Base-by-base conservation (phyloP, 2,113 vertebrate species). In the Notiomystis cincta region DNA sequence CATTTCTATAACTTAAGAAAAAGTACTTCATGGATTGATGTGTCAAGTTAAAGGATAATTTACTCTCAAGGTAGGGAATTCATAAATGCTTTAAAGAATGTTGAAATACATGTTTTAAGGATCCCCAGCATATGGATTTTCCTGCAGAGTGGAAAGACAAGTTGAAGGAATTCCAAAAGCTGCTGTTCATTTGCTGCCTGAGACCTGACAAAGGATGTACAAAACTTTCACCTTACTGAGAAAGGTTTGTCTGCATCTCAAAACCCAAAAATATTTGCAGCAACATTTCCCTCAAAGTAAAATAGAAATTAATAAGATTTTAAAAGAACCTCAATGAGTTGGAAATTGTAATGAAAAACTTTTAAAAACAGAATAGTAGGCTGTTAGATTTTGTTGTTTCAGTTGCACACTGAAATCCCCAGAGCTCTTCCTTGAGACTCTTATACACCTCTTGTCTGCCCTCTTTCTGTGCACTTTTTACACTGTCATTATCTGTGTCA, bases 201-300 rank as follows among this genome's bases (percentile, higher is more conserved):
- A 97, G 99, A 92, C 98, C 98, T 64, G 99, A 99, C 96, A 99
- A 99, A 97, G 98, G 98, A 96, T 58, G 82, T 76, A 51, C 10
- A 4, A 48, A 75, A 20, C 13, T 44, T 38, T 11, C 3, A 15
- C 11, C 25, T 57, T 70, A 33, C 33, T 45, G 13, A 50, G 10
- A 54, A 30, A 51, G 33, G 9, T 42, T 7, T 77, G 12, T 35
- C 10, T 53, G 15, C 37, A 16, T 64, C 38, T 71, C 73, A 37
- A n/a, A 69, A 73, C 9, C 3, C 27, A 24, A 28, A 62, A 53
- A 1, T 40, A 53, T 58, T 69, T 66, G 16, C 20, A 76, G 19
- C 12, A 19, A 25, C 13, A 44, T 62, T 91, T 73, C 28, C 69
- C 4, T 56, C 10, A 9, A 70, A 67, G 8, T 2, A 72, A 88